These are phyloP conservation scores for Machaerirhynchus nigripectus DNA, from an alignment of 2,113 vertebrate species.

Conservation along the genomic window DNA sequence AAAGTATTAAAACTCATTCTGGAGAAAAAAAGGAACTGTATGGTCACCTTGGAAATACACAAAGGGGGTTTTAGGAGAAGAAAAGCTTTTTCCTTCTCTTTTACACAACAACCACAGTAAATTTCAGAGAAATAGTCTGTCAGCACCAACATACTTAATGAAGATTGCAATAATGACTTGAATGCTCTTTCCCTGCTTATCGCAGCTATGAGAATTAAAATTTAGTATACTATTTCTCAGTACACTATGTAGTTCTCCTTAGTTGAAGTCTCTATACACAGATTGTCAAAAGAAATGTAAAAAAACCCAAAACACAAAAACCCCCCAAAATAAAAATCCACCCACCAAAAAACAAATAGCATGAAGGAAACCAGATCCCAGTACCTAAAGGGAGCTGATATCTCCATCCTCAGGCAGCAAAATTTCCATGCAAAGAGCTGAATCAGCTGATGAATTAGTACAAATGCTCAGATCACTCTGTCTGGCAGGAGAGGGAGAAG, in stretches of 20 bases:
- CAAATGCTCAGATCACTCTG: not conserved
- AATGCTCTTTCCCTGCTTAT: not conserved
- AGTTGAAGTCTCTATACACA: not conserved
- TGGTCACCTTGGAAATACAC: not conserved
- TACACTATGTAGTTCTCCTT: not conserved
- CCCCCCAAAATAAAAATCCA: not conserved
- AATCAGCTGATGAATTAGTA: not conserved
- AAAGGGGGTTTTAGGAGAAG: not conserved
- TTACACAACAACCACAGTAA: not conserved
- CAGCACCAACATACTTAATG: not conserved
- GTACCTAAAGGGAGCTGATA: not conserved
- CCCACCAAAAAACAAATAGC: not conserved
- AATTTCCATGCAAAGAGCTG: not conserved
- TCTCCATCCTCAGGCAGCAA: not conserved
- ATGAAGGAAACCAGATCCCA: not conserved
- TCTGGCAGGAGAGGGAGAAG: accelerated
- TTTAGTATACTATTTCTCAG: not conserved
- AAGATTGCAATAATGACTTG: not conserved
- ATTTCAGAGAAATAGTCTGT: not conserved
- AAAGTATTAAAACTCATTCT: not conserved
- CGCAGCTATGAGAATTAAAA: not conserved
- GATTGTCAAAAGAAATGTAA: not conserved
- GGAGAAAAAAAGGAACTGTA: not conserved
- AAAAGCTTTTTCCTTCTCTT: not conserved
- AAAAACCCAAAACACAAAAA: not conserved